phyloP scores from a whole-genome alignment of 2,888 invertebrate species.

The Arrhopalites spinosus region DNA sequence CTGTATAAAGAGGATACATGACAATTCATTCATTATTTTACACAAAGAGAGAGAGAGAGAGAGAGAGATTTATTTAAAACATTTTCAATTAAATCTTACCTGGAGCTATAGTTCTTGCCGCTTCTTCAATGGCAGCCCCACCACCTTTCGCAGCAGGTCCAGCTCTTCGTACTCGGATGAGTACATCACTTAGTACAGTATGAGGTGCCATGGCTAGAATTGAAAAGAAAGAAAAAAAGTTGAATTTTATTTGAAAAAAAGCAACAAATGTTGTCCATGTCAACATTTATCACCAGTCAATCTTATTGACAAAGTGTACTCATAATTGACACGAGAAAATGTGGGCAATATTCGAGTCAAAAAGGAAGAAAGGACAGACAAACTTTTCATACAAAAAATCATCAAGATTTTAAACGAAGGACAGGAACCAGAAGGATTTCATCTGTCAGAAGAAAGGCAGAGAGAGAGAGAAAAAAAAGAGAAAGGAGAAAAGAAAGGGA shows the following conservation, averaged over 20 bases:
- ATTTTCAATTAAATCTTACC: constrained; percentile 10
- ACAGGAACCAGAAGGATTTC: too few relatives aligned
- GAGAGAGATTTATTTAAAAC: not conserved
- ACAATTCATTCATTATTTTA: not conserved
- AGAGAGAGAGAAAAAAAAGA: too few relatives aligned
- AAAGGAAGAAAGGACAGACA: not conserved
- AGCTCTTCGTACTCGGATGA: constrained; percentile 30
- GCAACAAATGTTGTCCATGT: constrained; percentile 1
- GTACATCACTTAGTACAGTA: constrained; percentile 14
- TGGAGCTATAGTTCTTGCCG: constrained; percentile 17
- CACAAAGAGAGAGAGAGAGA: not conserved
- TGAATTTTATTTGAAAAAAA: constrained; percentile 4
- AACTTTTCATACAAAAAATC: not conserved
- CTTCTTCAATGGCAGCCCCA: not conserved
- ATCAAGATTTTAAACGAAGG: not conserved
- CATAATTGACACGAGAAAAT: not conserved
- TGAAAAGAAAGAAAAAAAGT: too few relatives aligned
- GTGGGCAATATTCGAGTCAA: not conserved
- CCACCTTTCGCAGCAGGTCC: constrained; percentile 36
- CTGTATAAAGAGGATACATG: constrained; percentile 2
- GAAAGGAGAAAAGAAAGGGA: too few relatives aligned
- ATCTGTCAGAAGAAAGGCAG: too few relatives aligned
- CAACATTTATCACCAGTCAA: not conserved
- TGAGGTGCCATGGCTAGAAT: constrained; percentile 37
- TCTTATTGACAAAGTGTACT: not conserved